Evolutionary conservation across 2,888 invertebrate genomes (phyloP), one percentile per base, ranked within the genome.

Genomic region (Parapristionchus giblindavisi): DNA sequence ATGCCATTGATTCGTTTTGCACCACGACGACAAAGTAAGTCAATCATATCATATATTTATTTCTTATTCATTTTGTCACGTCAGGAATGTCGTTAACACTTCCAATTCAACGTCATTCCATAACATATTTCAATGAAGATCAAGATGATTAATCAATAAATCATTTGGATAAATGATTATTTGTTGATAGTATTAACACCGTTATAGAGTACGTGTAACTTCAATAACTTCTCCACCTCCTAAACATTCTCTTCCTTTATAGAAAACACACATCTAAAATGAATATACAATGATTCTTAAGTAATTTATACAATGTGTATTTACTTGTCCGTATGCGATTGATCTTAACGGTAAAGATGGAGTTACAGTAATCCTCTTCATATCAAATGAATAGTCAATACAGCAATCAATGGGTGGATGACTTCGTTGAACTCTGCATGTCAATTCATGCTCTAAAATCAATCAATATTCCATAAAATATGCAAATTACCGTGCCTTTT

Each of bases 231-330:
- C 82, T 38, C 85, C 85, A 17, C 83, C 84, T 32, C 87, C 87
- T 4, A 86, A 76, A 66, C 87, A 87, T 40, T 80, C 82, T 40
- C 79, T 76, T 14, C 61, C 68, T 5, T 71, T 73, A 77, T 87
- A 87, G 77, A 87, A 85, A n/a, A 85, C 87, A 63, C 85, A 86
- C 90, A 94, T 96, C 84, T 94, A 65, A 24, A 61, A 58, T 40
- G 11, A 24, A 29, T 38, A 17, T 21, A 32, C 38, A 11, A 36
- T 40, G 24, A 34, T 3, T 21, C 29, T n/a, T 29, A 5, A 48
- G 29, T 17, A 63, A 17, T 29, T 32, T 17, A 34, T 17, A 63
- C 34, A 63, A 63, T 36, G 17, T 34, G 1, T 14, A 48, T 27
- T 48, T 21, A 83, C 85, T 78, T 85, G 85, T 61, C 86, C 86